Conservation (phyloP, 2,797 vertebrate genomes). For the Acipenser ruthenus region DNA sequence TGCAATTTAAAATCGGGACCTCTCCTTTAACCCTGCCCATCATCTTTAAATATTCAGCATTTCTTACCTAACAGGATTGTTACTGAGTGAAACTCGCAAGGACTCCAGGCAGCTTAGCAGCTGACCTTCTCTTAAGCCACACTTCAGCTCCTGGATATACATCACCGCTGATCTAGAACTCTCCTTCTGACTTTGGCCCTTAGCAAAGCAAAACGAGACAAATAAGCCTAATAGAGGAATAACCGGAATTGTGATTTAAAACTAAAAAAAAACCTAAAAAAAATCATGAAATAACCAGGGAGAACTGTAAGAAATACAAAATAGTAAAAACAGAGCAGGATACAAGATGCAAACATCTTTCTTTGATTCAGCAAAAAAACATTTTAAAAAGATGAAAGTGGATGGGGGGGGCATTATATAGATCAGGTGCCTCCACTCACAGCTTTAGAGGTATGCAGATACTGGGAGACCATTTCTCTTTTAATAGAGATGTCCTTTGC, state of each 20-base stretch:
- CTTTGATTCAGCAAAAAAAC: too few relatives aligned
- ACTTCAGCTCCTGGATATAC: conserved; percentile 81
- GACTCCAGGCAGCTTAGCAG: conserved; percentile 79
- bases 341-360: too few relatives aligned
- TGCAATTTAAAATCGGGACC: background rate
- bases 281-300: too few relatives aligned
- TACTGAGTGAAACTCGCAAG: conserved; percentile 82
- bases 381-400: too few relatives aligned
- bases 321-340: too few relatives aligned
- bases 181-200: conserved; percentile 82
- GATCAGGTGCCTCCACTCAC: conserved; percentile 48
- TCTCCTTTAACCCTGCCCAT: background rate
- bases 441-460: conserved; percentile 78
- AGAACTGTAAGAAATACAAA: too few relatives aligned
- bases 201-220: background rate
- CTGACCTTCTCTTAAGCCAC: conserved; percentile 59
- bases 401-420: conserved; percentile 6
- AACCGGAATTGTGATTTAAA: too few relatives aligned
- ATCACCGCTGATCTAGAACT: conserved; percentile 73
- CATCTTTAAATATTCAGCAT: background rate
- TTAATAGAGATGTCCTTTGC: conserved; percentile 79
- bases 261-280: too few relatives aligned
- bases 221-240: too few relatives aligned
- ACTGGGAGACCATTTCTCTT: conserved; percentile 88
- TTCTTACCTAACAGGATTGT: conserved; percentile 84